Evolutionary conservation across 2,797 vertebrate genomes (phyloP).

Genomic region (Novumbra hubbsi): DNA sequence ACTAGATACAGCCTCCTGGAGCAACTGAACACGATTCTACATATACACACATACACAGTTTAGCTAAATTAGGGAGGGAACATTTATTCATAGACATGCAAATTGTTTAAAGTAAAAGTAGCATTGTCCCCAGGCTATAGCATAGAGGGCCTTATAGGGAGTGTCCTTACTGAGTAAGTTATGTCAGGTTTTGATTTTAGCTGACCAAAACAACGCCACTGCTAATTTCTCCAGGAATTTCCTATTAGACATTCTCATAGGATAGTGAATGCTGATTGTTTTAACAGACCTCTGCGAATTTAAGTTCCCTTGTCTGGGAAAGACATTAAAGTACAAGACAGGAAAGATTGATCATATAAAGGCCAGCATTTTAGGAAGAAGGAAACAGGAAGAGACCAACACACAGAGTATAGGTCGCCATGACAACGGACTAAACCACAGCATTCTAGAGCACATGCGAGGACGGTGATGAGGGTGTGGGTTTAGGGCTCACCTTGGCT

Average conservation of each 20-base stretch:
- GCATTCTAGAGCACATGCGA: not conserved
- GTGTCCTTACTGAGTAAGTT: too few species aligned
- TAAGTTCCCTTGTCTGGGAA: too few species aligned
- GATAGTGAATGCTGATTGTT: too few species aligned
- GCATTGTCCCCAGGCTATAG: too few species aligned
- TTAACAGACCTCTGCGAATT: too few species aligned
- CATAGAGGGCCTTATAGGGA: too few species aligned
- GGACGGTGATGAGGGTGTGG: not conserved
- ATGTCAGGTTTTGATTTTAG: too few species aligned
- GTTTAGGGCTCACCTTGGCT: constrained; percentile 53
- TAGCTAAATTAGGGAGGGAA: not conserved
- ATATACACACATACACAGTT: constrained; percentile 1
- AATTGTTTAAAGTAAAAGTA: not conserved
- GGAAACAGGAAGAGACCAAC: not conserved
- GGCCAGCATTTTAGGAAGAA: not conserved
- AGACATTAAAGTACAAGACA: too few species aligned
- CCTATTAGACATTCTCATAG: too few species aligned
- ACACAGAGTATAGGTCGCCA: not conserved
- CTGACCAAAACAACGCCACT: too few species aligned
- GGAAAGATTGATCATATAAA: not conserved
- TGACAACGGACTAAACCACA: not conserved
- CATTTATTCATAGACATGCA: not conserved
- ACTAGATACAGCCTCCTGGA: constrained; percentile 73
- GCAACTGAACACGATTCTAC: constrained; percentile 74
- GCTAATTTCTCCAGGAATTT: too few species aligned